Evolutionary conservation across 2,797 vertebrate species (phyloP).

Genomic region (Hapalemur alaotrensis): DNA sequence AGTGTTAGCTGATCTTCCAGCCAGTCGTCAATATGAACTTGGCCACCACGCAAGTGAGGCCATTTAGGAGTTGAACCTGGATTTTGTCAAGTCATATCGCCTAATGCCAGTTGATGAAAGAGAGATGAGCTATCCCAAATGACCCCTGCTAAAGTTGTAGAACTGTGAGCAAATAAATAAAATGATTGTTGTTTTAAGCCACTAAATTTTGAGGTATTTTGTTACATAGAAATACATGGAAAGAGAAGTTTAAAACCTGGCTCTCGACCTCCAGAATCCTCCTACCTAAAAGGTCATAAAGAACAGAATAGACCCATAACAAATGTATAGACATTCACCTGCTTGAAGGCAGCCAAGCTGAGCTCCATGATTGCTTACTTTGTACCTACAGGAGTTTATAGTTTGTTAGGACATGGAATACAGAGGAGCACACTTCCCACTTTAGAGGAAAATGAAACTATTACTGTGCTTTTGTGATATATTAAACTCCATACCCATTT

Average conservation of each 20-base stretch:
- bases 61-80: neutral
- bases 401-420: neutral
- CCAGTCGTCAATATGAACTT: neutral
- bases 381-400: neutral
- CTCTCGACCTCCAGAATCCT: neutral
- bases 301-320: neutral
- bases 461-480: neutral
- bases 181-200: neutral
- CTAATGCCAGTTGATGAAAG: neutral
- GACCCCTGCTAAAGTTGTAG: neutral
- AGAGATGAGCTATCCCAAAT: neutral
- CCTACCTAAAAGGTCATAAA: neutral
- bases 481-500: constrained; percentile 48
- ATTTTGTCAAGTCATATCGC: neutral
- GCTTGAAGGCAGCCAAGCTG: neutral
- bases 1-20: neutral
- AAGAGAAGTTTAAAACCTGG: neutral
- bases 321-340: neutral
- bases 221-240: neutral
- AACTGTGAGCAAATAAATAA: neutral
- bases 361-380: neutral
- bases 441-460: constrained; percentile 45
- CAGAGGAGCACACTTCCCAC: neutral
- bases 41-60: neutral
- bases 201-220: neutral